Conservation (phyloP, 2,113 vertebrate genomes). For the Bothrops jararaca region DNA sequence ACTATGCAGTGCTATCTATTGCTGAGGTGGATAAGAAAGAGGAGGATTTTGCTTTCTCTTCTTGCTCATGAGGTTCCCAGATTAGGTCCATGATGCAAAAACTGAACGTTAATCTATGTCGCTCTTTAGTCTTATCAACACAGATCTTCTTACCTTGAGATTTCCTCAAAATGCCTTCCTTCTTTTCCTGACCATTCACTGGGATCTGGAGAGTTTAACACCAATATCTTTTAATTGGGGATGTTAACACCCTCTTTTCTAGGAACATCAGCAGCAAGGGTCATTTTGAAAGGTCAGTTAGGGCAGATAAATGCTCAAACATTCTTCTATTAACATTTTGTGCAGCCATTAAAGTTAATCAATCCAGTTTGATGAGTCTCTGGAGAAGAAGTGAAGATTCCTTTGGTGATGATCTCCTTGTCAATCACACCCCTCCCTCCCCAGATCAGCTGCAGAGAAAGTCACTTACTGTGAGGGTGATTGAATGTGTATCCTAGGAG, state of each 20-base stretch:
- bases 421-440: not conserved
- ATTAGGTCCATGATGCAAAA: not conserved
- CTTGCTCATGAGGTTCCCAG: not conserved
- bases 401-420: slow-evolving; percentile 16
- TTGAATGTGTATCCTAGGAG: not conserved
- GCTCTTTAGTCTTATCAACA: not conserved
- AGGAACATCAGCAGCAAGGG: accelerated
- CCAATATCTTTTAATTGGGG: not conserved
- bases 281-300: slow-evolving; percentile 13
- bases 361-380: not conserved
- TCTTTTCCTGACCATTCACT: not conserved
- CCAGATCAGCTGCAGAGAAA: not conserved
- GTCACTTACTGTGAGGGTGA: not conserved
- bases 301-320: not conserved
- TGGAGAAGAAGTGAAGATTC: not conserved
- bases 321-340: not conserved
- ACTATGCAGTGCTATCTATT: not conserved
- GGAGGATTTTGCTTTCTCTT: not conserved
- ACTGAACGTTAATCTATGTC: not conserved
- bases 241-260: not conserved
- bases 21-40: not conserved
- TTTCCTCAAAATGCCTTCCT: not conserved
- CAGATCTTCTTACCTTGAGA: not conserved
- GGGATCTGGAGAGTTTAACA: not conserved
- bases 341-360: not conserved